Conservation (phyloP, 2,797 vertebrate genomes). For the Pterois miles region DNA sequence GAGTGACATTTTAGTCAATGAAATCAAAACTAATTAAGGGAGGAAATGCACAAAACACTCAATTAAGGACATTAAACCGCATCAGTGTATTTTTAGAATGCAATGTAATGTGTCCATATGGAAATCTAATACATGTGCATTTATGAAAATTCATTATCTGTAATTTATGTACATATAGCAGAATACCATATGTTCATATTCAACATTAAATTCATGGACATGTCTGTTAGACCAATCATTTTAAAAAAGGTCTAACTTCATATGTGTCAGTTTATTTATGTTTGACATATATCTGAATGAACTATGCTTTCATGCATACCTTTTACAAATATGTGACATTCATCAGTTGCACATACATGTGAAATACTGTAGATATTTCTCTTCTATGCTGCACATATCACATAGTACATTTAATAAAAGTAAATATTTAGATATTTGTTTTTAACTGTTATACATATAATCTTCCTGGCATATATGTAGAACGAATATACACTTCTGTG, state of each 20-base stretch:
- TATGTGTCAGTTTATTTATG: background rate
- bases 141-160: background rate
- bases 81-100: background rate
- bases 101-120: background rate
- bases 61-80: background rate
- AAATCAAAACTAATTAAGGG: conserved; percentile 32
- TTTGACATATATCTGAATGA: background rate
- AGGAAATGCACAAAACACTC: conserved; percentile 10
- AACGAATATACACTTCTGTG: no score
- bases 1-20: conserved; percentile 11
- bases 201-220: no score
- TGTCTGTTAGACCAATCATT: no score
- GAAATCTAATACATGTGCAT: background rate
- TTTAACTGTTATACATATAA: no score
- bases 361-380: no score
- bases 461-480: no score
- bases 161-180: background rate
- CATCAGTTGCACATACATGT: no score
- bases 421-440: no score
- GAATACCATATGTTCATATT: background rate
- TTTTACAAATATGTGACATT: no score
- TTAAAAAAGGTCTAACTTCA: no score
- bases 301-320: background rate
- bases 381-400: no score
- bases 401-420: no score